Evolutionary conservation across 2,113 vertebrate genomes (phyloP), one percentile per base, ranked within the genome.

Genomic region (Plestiodon gilberti): DNA sequence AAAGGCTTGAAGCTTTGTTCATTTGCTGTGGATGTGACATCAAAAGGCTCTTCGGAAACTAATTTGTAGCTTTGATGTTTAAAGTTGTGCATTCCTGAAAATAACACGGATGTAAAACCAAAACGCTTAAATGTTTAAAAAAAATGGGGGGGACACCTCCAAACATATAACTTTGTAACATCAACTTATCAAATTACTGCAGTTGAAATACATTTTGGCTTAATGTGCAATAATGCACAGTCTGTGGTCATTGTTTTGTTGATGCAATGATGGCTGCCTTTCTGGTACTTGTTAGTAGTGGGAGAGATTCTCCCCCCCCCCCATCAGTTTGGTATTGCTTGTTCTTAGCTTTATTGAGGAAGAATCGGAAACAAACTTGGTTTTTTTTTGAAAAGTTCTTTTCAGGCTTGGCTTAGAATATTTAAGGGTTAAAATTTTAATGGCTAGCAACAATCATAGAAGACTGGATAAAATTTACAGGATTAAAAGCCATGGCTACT

Each of bases 11-110:
- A 89, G 94, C 84, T 93, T 91, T 95, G 40, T 86, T 91, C 76
- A 75, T 38, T 77, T 90, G 88, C 74, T 86, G 38, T 88, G 86
- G 85, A 83, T 94, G 91, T 91, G 93, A 93, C 87, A 94, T 95
- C 91, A 94, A 94, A 96, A 94, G 90, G 77, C 40, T 93, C 92
- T 78, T 89, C 90, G 94, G 93, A 95, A 95, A 93, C 89, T 48
- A 86, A 91, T 95, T 89, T 93, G 28, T 88, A 87, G 84, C 91
- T 94, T 94, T 95, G 93, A 87, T 96, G 89, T 95, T 94, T 90
- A 89, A 94, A 92, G 78, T 94, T 95, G 89, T 91, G 52, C 40
- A 93, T 91, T 91, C 43, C 81, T 81, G 73, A 93, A 87, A 81
- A 88, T 90, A 95, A 92, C 84, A 85, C 33, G 77, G 88, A 92